Conservation (phyloP, 2,113 vertebrate genomes). For the Rhabdornis inornatus region DNA sequence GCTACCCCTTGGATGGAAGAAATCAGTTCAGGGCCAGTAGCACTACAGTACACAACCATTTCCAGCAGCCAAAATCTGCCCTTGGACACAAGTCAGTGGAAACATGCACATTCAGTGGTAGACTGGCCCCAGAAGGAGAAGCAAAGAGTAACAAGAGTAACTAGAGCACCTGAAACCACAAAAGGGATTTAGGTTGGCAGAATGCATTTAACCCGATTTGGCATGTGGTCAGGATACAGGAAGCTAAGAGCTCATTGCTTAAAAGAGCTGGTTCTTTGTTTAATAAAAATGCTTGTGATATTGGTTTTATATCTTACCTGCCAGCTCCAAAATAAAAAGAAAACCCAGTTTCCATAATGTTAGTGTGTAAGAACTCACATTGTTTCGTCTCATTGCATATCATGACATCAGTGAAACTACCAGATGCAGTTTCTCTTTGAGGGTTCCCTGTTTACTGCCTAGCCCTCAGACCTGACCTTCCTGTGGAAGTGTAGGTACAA, state of each 20-base stretch:
- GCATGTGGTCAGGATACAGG: background rate
- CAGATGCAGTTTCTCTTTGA: background rate
- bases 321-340: background rate
- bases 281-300: background rate
- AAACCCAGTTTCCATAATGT: background rate
- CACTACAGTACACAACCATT: background rate
- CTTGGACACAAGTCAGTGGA: slow-evolving; percentile 25
- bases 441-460: background rate
- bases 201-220: background rate
- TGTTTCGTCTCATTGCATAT: background rate
- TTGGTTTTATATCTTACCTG: background rate
- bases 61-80: slow-evolving; percentile 28
- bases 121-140: background rate
- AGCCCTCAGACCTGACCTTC: background rate
- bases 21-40: slow-evolving; percentile 25
- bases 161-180: slow-evolving; percentile 10
- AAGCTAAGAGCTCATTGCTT: background rate
- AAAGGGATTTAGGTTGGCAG: slow-evolving; percentile 32
- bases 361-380: background rate
- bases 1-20: slow-evolving; percentile 22
- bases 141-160: slow-evolving; percentile 7
- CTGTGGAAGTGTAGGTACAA: background rate
- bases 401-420: background rate
- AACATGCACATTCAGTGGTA: slow-evolving; percentile 7
- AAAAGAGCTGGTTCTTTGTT: background rate